A percentile compares a stretch with the other conserved stretches of the same genome.
These are phyloP conservation scores for Strix uralensis DNA, from an alignment of 2,113 vertebrate species.

Conservation along the genomic window DNA sequence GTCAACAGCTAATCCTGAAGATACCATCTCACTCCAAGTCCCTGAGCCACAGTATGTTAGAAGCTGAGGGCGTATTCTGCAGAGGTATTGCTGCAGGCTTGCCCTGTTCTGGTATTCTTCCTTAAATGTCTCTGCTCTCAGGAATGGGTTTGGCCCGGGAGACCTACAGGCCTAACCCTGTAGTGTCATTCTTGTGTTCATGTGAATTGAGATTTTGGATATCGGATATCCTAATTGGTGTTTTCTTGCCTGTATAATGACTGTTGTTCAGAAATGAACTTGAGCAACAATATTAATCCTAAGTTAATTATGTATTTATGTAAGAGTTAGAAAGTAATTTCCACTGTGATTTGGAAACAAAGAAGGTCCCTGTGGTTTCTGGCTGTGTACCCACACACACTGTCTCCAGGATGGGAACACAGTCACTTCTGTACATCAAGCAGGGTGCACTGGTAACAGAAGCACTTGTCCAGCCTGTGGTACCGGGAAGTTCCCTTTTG, in stretches of 20 bases:
- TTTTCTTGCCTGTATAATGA: constrained; percentile 37
- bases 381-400: not conserved
- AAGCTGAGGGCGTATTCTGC: not conserved
- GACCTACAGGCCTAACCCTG: not conserved
- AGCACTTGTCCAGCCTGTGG: not conserved
- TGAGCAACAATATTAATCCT: constrained; percentile 3
- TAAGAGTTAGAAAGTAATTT: constrained; percentile 16
- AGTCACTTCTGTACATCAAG: not conserved
- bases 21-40: not conserved
- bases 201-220: not conserved
- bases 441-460: not conserved
- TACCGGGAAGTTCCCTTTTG: not conserved
- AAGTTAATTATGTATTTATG: not conserved
- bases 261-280: not conserved
- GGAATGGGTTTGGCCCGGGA: not conserved
- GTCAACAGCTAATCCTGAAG: not conserved
- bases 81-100: not conserved
- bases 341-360: not conserved
- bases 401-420: not conserved
- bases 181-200: not conserved
- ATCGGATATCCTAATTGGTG: not conserved
- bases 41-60: not conserved
- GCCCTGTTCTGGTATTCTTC: not conserved
- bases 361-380: not conserved
- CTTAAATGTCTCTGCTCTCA: not conserved